Base-by-base conservation (phyloP, 1,140 invertebrate genomes). In the Cryptotermes secundus region DNA sequence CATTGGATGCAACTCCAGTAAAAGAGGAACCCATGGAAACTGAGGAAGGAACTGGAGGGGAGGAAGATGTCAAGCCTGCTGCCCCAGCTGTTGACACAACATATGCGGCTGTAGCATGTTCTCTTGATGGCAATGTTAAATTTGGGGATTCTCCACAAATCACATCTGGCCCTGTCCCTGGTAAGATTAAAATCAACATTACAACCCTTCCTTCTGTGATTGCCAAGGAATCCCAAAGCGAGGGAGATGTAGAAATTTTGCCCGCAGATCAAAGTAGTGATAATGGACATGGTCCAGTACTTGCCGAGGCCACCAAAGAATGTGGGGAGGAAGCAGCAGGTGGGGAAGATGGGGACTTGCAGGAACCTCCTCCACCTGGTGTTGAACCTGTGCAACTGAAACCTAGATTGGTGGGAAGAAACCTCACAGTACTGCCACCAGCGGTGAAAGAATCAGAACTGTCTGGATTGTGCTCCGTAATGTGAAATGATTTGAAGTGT, bases 391-490 rank as follows among this genome's bases (percentile, higher is more conserved):
- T 86, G 45, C 80, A 90, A 82, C 86, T 95, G 34, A 97, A 97
- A 90, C 93, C 94, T 7, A 88, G 90, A 36, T 88, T 96, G 24
- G 91, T 92, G 86, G 93, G 93, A 84, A 91, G 93, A 79, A 92
- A 93, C 86, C 89, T 97, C 42, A 93, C 92, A 83, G 92, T 93
- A 87, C 92, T 95, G 86, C 95, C 95, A 10, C 92, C 93, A 1
- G 91, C 95, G 31, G 89, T 92, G 81, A 94, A 93, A 89, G 96
- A 95, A 36, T 92, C 91, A 83, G 96, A 97, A 89, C 90, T 96
- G 22, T 96, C 96, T 14, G 96, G 94, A 42, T 90, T 97, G 83
- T 97, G 96, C 90, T 94, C 94, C 31, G 95, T 97, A 86, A 97
- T 97, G 96, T 97, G 93, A 95, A 89, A 36, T 72, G 59, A n/a